Evolutionary conservation across 2,797 vertebrate species (phyloP), one percentile per base, ranked within the genome.

Genomic region (Cheirogaleus major): DNA sequence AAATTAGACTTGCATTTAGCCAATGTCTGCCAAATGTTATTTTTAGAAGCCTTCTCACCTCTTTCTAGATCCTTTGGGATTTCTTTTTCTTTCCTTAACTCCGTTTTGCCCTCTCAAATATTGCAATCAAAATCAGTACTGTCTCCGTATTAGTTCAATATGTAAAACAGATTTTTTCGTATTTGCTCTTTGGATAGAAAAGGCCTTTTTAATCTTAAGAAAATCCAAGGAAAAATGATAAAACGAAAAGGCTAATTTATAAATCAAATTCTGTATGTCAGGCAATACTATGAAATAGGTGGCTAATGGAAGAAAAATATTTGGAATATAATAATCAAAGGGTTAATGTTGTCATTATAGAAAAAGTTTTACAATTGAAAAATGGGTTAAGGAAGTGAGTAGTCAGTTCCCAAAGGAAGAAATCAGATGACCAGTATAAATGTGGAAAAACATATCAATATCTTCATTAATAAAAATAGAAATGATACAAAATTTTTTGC

Each of bases 21-120:
- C 91, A 41, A 48, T 88, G 97, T 97, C 97, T 98, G 98, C 98
- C 97, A 96, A 98, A 85, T 87, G 95, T 98, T 98, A 97, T 97
- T 97, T 98, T 97, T 97, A 98, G 97, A 96, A 92, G 61, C 95
- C 95, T 98, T 98, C 97, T 89, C 96, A 96, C 96, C 91, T 95
- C 96, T 96, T 61, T 79, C 95, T 76, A 72, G 0, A 22, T 87
- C 86, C 94, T 95, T 75, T 4, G 85, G 97, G 98, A 96, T 96
- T 96, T 97, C 90, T 98, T 97, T 93, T 95, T 84, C 90, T 93
- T 93, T 98, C 93, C 94, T 96, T 95, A 76, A 75, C 95, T 95
- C 8, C 81, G 23, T 93, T 97, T 87, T 96, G 86, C 0, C 63
- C 82, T 90, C 83, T 85, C 41, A 38, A 67, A 88, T 90, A 75